Base-by-base conservation (phyloP, 2,797 vertebrate genomes). In the Tragelaphus eurycerus region DNA sequence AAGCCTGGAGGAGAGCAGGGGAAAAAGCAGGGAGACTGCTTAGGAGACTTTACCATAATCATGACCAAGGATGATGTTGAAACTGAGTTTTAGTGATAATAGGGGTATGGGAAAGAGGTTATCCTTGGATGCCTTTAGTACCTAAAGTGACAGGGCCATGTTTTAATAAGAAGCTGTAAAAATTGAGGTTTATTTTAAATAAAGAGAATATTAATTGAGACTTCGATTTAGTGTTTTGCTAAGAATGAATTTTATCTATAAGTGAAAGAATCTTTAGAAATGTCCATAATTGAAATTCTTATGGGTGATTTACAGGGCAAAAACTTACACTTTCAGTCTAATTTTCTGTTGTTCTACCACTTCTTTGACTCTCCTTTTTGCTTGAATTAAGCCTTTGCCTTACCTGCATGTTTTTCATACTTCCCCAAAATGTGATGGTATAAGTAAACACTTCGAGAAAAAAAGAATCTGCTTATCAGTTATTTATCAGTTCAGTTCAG, bases 101-200 rank as follows among this genome's bases (percentile, higher is more conserved):
- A 84, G 31, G 64, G 14, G 25, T 62, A 59, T 14, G 50, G 52
- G 76, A n/a, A 71, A 88, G 57, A 86, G 59, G 43, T 94, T 88
- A 64, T 74, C 43, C 23, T 4, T 67, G 19, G 25, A 43, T 89
- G 21, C 14, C 57, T 67, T 85, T 52, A 81, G 12, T 76, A 31
- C 19, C n/a, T 57, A 23, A 95, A 88, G 9, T 67, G 34, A 86
- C 48, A 62, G 86, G 59, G 21, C 67, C 9, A 11, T 85, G 25
- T 87, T 93, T 94, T 31, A 85, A 89, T 25, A 54, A 38, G 25
- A 16, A 60, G 38, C 12, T 88, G 13, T 21, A 84, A 62, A 23
- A 88, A 92, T n/a, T 95, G 50, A 89, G 8, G 60, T 93, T 67
- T 85, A 86, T 83, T 93, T 94, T 43, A 94, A 95, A 95, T 96